phyloP scores from a whole-genome alignment of 2,113 vertebrate genomes.

The Rhabdomys dilectus region DNA sequence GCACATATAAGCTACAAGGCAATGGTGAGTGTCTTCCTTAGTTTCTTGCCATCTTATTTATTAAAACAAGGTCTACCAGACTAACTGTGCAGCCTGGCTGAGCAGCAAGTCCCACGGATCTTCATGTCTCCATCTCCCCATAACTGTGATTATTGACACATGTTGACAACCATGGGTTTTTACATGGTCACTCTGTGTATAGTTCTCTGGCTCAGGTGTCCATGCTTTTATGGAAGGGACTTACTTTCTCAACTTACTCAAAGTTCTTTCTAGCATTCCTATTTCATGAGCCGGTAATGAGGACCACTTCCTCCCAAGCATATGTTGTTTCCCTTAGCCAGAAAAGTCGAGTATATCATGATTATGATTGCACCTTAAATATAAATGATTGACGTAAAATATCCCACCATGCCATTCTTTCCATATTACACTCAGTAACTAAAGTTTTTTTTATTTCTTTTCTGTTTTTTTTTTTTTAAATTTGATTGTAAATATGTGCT shows the following conservation, averaged over 20 bases:
- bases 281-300: not conserved
- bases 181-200: not conserved
- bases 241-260: not conserved
- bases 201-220: not conserved
- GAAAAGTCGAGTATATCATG: not conserved
- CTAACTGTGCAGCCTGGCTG: not conserved
- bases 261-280: not conserved
- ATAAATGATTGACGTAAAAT: not conserved
- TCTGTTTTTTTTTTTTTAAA: not conserved
- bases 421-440: not conserved
- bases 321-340: not conserved
- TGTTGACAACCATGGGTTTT: too few relatives aligned
- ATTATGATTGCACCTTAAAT: not conserved
- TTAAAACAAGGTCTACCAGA: not conserved
- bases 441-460: not conserved
- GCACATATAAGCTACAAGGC: not conserved
- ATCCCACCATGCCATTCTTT: not conserved
- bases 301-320: not conserved
- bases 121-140: not conserved
- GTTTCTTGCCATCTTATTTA: not conserved
- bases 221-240: not conserved
- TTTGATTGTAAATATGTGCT: not conserved
- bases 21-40: conserved; percentile 43
- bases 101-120: not conserved
- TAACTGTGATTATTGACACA: not conserved